A percentile compares a stretch with the other conserved stretches of the same genome.
These are phyloP conservation scores for Malurus leucopterus DNA, from an alignment of 2,797 vertebrate genomes.

Conservation along the genomic window DNA sequence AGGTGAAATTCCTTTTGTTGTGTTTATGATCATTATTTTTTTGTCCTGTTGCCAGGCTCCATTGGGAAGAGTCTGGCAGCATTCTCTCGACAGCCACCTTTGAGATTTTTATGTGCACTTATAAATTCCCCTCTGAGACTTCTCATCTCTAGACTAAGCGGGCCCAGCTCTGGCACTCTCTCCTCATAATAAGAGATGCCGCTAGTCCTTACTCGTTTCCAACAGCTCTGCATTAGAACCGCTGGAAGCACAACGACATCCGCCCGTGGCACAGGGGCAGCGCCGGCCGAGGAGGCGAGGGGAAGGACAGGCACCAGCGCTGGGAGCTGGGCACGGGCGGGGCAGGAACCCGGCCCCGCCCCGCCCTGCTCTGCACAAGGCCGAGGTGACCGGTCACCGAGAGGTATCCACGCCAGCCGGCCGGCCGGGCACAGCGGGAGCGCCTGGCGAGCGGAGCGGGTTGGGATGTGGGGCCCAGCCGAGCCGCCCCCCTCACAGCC, in stretches of 20 bases:
- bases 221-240: background rate
- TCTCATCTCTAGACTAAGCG: background rate
- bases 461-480: rapidly evolving
- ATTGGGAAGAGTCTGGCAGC: background rate
- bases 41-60: background rate
- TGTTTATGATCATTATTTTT: background rate
- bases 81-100: too few species aligned
- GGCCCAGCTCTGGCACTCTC: background rate
- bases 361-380: background rate
- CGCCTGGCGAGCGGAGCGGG: too few species aligned
- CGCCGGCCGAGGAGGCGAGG: rapidly evolving
- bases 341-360: too few species aligned
- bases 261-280: rapidly evolving
- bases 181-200: background rate
- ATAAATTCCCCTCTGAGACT: background rate
- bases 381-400: rapidly evolving
- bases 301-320: background rate
- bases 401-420: rapidly evolving
- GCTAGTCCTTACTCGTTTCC: background rate
- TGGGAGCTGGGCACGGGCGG: rapidly evolving
- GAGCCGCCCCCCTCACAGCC: background rate
- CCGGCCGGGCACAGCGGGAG: too few species aligned
- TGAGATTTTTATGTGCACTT: background rate
- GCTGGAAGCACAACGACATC: background rate
- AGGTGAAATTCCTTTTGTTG: background rate